Conservation (phyloP, 2,888 invertebrate species). For the Pinctada fucata region DNA sequence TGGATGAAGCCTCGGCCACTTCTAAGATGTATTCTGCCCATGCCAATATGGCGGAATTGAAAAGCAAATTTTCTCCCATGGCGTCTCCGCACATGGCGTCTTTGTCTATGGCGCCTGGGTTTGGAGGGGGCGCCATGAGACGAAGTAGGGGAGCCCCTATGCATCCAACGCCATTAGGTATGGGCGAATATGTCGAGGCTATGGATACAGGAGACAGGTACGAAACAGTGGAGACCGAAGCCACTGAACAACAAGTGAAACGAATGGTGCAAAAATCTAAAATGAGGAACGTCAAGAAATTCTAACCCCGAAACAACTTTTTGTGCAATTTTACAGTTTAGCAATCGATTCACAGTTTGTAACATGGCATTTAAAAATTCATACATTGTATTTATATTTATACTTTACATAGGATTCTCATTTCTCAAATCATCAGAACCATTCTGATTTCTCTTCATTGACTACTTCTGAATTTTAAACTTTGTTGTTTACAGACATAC, state of each 20-base stretch:
- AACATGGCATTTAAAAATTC: too few species aligned
- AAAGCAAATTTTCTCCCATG: conserved; percentile 38
- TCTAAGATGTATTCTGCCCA: conserved; percentile 45
- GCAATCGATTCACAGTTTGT: too few species aligned
- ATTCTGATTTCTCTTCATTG: too few species aligned
- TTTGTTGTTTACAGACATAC: too few species aligned
- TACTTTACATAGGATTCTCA: too few species aligned
- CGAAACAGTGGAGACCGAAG: conserved; percentile 43
- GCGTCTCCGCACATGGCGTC: conserved; percentile 25
- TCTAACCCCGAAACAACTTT: too few species aligned
- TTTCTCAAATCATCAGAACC: too few species aligned
- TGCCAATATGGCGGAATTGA: conserved; percentile 46
- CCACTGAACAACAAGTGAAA: conserved; percentile 48
- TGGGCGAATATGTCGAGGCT: neutral
- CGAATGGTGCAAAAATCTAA: conserved; percentile 60
- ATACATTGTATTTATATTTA: too few species aligned
- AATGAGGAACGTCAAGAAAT: conserved; percentile 37
- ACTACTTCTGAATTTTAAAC: too few species aligned
- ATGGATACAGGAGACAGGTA: conserved; percentile 36
- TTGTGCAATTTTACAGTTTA: too few species aligned
- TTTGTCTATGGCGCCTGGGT: neutral
- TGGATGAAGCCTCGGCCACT: conserved; percentile 39
- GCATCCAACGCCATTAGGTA: neutral
- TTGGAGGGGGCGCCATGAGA: conserved; percentile 6
- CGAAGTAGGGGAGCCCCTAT: too few species aligned